A percentile compares a stretch with the other conserved stretches of the same genome.
Conservation (phyloP, 35 echinoderm and acorn worm species). For the Lytechinus pictus region DNA sequence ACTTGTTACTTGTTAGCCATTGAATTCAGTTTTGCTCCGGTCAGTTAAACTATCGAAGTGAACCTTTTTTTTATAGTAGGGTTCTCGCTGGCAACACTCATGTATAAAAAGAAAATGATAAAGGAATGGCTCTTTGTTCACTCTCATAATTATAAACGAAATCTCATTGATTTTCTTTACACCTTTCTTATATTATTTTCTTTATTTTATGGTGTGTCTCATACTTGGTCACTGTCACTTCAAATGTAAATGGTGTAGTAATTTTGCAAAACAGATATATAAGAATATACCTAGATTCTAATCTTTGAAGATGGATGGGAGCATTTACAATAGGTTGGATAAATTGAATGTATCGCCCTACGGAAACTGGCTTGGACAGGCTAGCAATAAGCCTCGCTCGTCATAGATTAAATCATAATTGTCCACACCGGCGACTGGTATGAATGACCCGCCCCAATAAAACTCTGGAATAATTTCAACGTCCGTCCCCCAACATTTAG, state of each 20-base stretch:
- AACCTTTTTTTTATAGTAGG: no score
- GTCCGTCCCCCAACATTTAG: not conserved
- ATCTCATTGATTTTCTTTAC: no score
- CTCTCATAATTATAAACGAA: no score
- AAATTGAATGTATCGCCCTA: not conserved
- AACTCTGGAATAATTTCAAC: not conserved
- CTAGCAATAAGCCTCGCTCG: not conserved
- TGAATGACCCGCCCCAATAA: constrained; percentile 23
- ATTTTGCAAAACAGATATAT: not conserved
- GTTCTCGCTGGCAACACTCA: no score
- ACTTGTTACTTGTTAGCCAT: no score
- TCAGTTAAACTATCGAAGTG: no score
- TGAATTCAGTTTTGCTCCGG: no score
- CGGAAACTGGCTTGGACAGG: not conserved
- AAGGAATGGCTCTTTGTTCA: no score
- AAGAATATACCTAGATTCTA: not conserved
- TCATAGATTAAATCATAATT: constrained; percentile 36
- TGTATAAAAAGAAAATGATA: no score
- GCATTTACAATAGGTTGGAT: not conserved
- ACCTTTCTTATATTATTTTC: not conserved
- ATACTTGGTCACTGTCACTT: not conserved
- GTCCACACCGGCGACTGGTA: not conserved
- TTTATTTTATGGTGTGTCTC: not conserved
- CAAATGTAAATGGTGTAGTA: not conserved
- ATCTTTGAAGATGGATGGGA: not conserved